phyloP scores from a whole-genome alignment of 2,888 invertebrate genomes.

The Candidula unifasciata region DNA sequence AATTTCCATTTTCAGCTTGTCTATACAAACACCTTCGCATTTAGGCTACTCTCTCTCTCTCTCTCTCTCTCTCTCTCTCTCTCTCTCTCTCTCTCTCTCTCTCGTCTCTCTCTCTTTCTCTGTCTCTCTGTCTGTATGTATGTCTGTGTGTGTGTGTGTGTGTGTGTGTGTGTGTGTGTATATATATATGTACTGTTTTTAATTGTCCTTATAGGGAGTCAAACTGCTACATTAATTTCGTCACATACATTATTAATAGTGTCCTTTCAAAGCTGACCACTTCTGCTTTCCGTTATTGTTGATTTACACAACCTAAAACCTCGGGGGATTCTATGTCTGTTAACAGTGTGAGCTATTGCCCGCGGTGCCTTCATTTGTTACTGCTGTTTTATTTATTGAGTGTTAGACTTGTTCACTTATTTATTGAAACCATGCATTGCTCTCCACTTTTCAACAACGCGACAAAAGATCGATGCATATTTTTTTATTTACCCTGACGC shows the following conservation, averaged over 20 bases:
- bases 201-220: background rate
- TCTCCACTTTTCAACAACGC: too few species aligned
- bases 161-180: background rate
- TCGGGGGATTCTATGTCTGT: conserved; percentile 5
- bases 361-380: too few species aligned
- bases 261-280: background rate
- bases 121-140: too few species aligned
- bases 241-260: background rate
- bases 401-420: background rate
- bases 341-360: background rate
- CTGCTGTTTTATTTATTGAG: background rate
- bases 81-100: too few species aligned
- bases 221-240: background rate
- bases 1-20: too few species aligned
- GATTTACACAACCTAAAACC: background rate
- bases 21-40: too few species aligned
- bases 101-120: too few species aligned
- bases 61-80: background rate
- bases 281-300: background rate
- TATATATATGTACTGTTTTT: background rate
- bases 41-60: background rate
- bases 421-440: background rate
- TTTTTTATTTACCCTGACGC: too few species aligned
- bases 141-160: too few species aligned
- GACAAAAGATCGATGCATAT: too few species aligned